Percentiles rank a stretch among this genome's conserved stretches.
phyloP scores from a whole-genome alignment of 2,797 vertebrate species.

The Mallotus villosus region DNA sequence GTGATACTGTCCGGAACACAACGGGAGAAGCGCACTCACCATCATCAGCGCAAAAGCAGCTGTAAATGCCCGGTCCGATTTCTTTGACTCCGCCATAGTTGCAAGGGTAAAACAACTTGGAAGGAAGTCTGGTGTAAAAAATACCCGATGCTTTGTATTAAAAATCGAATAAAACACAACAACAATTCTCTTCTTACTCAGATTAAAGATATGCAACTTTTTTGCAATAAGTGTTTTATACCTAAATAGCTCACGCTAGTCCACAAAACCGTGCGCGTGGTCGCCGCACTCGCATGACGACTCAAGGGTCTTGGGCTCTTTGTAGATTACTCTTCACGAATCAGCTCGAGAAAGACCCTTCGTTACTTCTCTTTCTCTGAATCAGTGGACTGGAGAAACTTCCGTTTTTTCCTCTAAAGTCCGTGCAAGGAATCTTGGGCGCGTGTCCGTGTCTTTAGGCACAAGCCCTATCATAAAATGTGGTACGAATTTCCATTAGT shows the following conservation, averaged over 20 bases:
- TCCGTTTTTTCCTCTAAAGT: constrained; percentile 2
- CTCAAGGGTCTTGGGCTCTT: constrained; percentile 62
- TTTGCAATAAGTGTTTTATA: constrained; percentile 8
- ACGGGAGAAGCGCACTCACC: constrained; percentile 60
- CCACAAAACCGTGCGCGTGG: constrained; percentile 50
- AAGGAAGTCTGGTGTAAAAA: constrained; percentile 58
- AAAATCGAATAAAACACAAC: background rate
- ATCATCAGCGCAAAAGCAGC: constrained; percentile 59
- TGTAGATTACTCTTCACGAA: constrained; percentile 68
- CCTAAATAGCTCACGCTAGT: constrained; percentile 36
- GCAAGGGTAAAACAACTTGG: constrained; percentile 66
- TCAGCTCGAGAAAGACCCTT: constrained; percentile 37
- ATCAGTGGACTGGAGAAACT: background rate
- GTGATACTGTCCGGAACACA: constrained; percentile 69
- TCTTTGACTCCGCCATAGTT: constrained; percentile 63
- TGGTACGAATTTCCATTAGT: constrained; percentile 27
- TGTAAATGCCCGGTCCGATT: constrained; percentile 46
- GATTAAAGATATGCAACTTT: too few species aligned
- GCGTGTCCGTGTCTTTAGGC: background rate
- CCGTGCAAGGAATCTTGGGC: background rate
- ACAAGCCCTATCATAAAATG: background rate
- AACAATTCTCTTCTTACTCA: background rate
- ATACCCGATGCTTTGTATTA: background rate
- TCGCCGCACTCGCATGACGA: constrained; percentile 61
- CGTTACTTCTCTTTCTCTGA: background rate